A percentile compares a stretch with the other conserved stretches of the same genome.
Evolutionary conservation across 2,888 invertebrate species (phyloP).

Genomic region (Chalcosyrphus nemorum): DNA sequence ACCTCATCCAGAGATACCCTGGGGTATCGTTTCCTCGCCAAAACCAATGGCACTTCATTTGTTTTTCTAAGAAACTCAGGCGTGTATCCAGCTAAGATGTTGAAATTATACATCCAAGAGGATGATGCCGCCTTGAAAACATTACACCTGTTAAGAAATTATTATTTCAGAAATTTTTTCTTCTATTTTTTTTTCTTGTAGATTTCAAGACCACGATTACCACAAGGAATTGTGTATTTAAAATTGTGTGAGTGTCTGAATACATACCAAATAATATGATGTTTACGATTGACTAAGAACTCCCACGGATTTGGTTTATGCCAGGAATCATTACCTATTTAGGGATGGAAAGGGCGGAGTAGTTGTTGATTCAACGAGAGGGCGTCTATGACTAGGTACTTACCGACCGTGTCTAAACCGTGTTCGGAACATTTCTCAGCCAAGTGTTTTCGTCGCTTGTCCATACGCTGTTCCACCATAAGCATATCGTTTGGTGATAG

Average conservation of each 20-base stretch:
- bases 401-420: constrained; percentile 80
- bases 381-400: neutral
- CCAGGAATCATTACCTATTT: constrained; percentile 80
- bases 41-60: constrained; percentile 89
- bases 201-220: constrained; percentile 31
- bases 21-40: constrained; percentile 91
- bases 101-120: constrained; percentile 96
- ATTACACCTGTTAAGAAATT: constrained; percentile 85
- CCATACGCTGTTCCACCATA: constrained; percentile 81
- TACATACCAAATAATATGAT: constrained; percentile 90
- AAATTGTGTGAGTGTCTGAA: neutral
- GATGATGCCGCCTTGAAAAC: constrained; percentile 94
- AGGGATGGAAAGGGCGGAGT: neutral
- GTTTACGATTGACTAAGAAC: constrained; percentile 90
- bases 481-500: constrained; percentile 81
- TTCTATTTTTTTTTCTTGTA: neutral
- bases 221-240: constrained; percentile 8
- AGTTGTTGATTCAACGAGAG: neutral
- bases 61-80: constrained; percentile 89
- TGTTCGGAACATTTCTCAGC: constrained; percentile 80
- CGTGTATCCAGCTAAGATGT: constrained; percentile 91
- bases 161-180: constrained; percentile 50
- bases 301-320: constrained; percentile 92
- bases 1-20: constrained; percentile 87
- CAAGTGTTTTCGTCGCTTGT: constrained; percentile 79